These are phyloP conservation scores for Pristis pectinata DNA, from an alignment of 2,797 vertebrate species.

Conservation along the genomic window DNA sequence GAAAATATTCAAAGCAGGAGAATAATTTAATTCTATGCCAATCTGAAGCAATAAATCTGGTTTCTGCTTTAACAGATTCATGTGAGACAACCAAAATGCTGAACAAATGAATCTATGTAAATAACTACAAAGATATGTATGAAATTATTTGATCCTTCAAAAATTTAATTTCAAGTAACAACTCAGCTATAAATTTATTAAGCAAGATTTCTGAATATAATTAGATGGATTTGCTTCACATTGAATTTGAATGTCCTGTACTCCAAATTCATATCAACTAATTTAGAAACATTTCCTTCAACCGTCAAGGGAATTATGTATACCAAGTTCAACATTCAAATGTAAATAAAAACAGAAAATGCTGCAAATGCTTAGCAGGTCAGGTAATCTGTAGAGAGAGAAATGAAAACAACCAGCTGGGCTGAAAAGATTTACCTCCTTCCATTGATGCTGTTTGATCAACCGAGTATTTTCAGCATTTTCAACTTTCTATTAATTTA, in stretches of 20 bases:
- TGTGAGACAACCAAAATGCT: not conserved
- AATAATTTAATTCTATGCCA: not conserved
- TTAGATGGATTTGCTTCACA: constrained; percentile 2
- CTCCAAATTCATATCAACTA: not conserved
- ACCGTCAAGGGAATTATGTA: not conserved
- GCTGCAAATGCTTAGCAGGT: too few relatives aligned
- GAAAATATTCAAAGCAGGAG: not conserved
- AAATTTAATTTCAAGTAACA: not conserved
- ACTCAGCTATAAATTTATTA: not conserved
- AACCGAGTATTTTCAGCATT: too few relatives aligned
- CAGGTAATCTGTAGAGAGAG: too few relatives aligned
- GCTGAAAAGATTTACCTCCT: too few relatives aligned
- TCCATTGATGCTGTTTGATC: too few relatives aligned
- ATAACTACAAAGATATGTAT: not conserved
- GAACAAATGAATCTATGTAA: not conserved
- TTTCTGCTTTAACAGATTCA: constrained; percentile 22
- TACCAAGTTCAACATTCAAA: not conserved
- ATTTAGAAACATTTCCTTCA: not conserved
- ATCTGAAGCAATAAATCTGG: not conserved
- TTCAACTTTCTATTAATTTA: too few relatives aligned
- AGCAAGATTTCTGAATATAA: not conserved
- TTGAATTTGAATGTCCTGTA: not conserved
- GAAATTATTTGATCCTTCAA: not conserved
- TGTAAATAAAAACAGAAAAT: too few relatives aligned
- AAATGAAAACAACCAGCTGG: too few relatives aligned